Evolutionary conservation across 2,113 vertebrate species (phyloP).

Genomic region (Suricata suricatta): DNA sequence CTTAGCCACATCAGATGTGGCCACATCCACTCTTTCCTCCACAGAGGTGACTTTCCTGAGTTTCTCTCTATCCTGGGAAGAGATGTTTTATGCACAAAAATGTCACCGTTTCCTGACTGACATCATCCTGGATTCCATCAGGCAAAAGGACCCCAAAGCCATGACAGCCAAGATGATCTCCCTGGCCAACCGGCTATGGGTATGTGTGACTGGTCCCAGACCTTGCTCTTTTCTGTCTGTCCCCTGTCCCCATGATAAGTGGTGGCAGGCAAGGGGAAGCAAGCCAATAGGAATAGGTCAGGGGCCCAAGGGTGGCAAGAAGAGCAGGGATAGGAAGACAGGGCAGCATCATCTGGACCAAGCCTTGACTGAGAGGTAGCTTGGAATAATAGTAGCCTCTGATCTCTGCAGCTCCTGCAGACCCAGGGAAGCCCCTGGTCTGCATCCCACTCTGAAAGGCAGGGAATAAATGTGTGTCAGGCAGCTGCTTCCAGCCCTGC

Average conservation of each 20-base stretch:
- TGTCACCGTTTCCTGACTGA: constrained; percentile 83
- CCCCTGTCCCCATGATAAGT: neutral
- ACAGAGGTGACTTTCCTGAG: constrained; percentile 80
- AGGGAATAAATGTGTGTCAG: neutral
- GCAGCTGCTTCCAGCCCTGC: neutral
- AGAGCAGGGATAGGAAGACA: neutral
- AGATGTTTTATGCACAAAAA: constrained; percentile 83
- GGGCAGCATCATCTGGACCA: neutral
- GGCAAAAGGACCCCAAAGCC: constrained; percentile 79
- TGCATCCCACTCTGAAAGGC: neutral
- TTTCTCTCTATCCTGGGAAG: constrained; percentile 82
- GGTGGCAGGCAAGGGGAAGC: neutral
- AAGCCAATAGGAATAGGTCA: neutral
- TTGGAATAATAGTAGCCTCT: neutral
- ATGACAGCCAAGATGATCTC: constrained; percentile 73
- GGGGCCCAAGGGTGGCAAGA: neutral
- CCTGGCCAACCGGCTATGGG: constrained; percentile 81
- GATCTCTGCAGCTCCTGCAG: neutral
- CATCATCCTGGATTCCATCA: constrained; percentile 83
- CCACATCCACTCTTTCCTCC: neutral
- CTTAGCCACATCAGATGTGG: neutral
- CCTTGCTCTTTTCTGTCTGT: neutral
- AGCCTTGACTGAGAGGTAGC: neutral
- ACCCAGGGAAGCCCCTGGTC: neutral
- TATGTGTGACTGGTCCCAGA: constrained; percentile 24